Base-by-base conservation (phyloP, 2,888 invertebrate species). In the Caenorhabditis afra region DNA sequence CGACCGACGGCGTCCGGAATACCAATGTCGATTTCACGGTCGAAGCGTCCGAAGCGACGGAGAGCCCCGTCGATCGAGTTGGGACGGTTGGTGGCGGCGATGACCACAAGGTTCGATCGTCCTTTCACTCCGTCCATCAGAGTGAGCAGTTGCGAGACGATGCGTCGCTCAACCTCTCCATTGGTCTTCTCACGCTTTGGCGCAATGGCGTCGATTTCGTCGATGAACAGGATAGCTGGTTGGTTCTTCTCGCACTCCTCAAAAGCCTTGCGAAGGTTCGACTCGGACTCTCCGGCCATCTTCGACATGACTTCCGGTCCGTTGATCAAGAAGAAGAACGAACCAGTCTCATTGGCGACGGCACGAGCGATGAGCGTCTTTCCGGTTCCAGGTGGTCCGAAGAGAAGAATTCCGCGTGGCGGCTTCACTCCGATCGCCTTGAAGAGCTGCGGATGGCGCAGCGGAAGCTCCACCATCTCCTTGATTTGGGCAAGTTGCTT, bases 371-470 rank as follows among this genome's bases (percentile, higher is more conserved):
- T 92, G 47, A 99, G 92, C 0, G 99, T 99, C 92, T 99, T 99
- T 55, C 86, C 98, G 20, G 98, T 99, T 55, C 99, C 98, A 0
- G 98, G 99, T 18, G 95, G 95, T 0, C 98, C 99, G 91, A 98
- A 99, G 41, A 99, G 92, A 90, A 99, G 98, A 0, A 99, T 98
- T 65, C 99, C 99, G 91, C 98, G 99, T 0, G 99, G 99, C 12
- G 98, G 97, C 90, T 96, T 96, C 86, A 99, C 99, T 58, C 99
- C 99, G 98, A 99, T 99, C 92, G 99, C 98, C 91, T 99, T 98
- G 91, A 99, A 99, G 91, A 97, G 98, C 91, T 99, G 98, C 0
- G 98, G 98, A 92, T 99, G 98, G 11, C 98, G 99, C 18, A 99
- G 92, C 0, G 99, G 99, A 80, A 99, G 92, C 91, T 99, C 99